A percentile compares a stretch with the other conserved stretches of the same genome.
phyloP scores from a whole-genome alignment of 2,888 invertebrate species.

The Muschampia plurimacula region DNA sequence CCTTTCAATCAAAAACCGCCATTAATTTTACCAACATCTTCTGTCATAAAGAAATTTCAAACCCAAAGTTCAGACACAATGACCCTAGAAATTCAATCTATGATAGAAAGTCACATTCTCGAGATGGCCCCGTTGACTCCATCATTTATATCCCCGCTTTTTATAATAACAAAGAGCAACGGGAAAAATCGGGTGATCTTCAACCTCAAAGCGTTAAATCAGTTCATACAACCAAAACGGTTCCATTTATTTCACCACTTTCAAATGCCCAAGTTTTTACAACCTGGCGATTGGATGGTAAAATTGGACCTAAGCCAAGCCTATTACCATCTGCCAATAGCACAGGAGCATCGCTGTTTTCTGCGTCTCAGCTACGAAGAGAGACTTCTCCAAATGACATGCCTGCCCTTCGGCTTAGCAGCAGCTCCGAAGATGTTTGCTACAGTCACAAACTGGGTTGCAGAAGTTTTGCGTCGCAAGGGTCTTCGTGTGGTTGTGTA shows the following conservation, averaged over 20 bases:
- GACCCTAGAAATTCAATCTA: not conserved
- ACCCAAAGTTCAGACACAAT: not conserved
- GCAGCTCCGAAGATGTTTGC: constrained; percentile 44
- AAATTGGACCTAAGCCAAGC: constrained; percentile 43
- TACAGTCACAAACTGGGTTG: constrained; percentile 43
- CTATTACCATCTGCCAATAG: constrained; percentile 41
- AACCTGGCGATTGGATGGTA: constrained; percentile 42
- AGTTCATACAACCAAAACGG: constrained; percentile 33
- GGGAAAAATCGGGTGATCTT: constrained; percentile 36
- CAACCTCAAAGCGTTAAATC: constrained; percentile 41
- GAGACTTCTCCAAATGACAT: constrained; percentile 43
- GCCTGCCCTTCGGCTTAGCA: constrained; percentile 44
- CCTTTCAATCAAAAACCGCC: not conserved
- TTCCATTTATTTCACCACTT: constrained; percentile 40
- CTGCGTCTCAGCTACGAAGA: constrained; percentile 38
- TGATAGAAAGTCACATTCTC: not conserved
- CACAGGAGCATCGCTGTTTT: constrained; percentile 32
- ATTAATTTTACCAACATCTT: not conserved
- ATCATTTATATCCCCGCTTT: constrained; percentile 1
- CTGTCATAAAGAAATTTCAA: not conserved
- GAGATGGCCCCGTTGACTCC: not conserved
- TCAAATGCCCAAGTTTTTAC: constrained; percentile 36
- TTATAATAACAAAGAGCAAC: not conserved
- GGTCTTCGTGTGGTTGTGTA: constrained; percentile 41
- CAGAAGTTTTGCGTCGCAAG: constrained; percentile 33